Percentiles rank a stretch among this genome's conserved stretches.
phyloP scores from a whole-genome alignment of 2,888 invertebrate species.

The Dimorphilus gyrociliatus region DNA sequence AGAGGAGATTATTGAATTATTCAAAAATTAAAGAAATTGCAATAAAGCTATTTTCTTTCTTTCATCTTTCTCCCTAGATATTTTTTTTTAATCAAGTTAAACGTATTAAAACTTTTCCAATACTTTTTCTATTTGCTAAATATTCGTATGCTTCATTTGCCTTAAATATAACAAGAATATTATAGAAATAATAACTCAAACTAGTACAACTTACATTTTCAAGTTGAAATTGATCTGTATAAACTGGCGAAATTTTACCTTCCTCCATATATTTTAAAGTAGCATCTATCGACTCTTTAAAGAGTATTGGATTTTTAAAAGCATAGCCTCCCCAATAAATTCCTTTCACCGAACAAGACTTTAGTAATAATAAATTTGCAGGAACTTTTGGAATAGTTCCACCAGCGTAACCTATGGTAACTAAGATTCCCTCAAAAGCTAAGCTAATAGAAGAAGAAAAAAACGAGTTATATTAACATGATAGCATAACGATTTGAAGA shows the following conservation, averaged over 20 bases:
- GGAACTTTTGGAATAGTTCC: conserved; percentile 40
- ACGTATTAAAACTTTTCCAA: conserved; percentile 48
- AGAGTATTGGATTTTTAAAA: conserved; percentile 38
- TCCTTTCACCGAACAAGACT: conserved; percentile 41
- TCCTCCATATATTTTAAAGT: conserved; percentile 48
- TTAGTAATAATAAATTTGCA: conserved; percentile 36
- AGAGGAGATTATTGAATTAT: too few species aligned
- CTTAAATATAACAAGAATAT: conserved; percentile 13
- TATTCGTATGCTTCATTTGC: conserved; percentile 48
- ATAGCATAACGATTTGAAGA: not conserved
- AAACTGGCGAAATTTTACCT: conserved; percentile 46
- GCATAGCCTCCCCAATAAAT: conserved; percentile 39
- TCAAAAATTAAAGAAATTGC: too few species aligned
- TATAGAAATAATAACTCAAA: not conserved
- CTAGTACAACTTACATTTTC: conserved; percentile 30
- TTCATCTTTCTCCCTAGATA: too few species aligned
- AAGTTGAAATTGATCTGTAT: conserved; percentile 44
- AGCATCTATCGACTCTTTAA: conserved; percentile 45
- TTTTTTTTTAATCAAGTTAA: too few species aligned
- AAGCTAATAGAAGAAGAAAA: conserved; percentile 38
- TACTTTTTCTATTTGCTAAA: conserved; percentile 44
- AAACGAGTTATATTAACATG: not conserved
- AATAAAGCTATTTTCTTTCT: too few species aligned
- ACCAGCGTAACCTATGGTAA: conserved; percentile 43
- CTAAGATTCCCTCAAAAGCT: conserved; percentile 42